Evolutionary conservation across 2,797 vertebrate species (phyloP), one percentile per base, ranked within the genome.

Genomic region (Oreortyx pictus): DNA sequence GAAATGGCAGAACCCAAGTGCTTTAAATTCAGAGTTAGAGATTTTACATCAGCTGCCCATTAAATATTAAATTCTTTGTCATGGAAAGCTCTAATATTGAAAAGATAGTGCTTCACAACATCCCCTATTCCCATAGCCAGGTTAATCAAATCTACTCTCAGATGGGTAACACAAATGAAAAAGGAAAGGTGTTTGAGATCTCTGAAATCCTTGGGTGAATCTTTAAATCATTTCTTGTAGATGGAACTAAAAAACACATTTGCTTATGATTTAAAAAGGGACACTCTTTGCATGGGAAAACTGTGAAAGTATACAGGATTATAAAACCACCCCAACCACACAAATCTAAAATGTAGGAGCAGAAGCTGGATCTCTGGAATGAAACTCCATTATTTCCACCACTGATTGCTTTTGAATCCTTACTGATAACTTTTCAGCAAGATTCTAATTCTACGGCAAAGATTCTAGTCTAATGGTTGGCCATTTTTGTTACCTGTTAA

Each of bases 231-330:
- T 77, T 90, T 89, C 23, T 25, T 64, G 61, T 5, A 61, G 23
- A 72, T 7, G 62, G 11, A 54, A 41, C 2, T 31, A 24, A 82
- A 66, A 46, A 82, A 2, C 14, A 35, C 0, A 2, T 25, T 24
- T 60, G 7, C 14, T 19, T 75, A 14, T 59, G 3, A 54, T 89
- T 76, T 46, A 80, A 24, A 56, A 47, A 67, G n/a, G 4, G 14
- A 39, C 9, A 14, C 4, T 67, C 43, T 25, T 37, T 6, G 4
- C 4, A 19, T 4, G 3, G 4, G 14, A 86, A 90, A 44, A 8
- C 25, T 52, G 8, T 37, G 31, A 65, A 37, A 0, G 0, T n/a
- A 68, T 3, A 13, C 27, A 78, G 24, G 24, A 46, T 71, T 56
- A 67, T 24, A 7, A 86, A 91, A 67, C 0, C 18, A 47, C 5